Percentiles rank a stretch among this genome's conserved stretches.
phyloP scores from a whole-genome alignment of 1,140 invertebrate genomes.

The Phthorimaea operculella region DNA sequence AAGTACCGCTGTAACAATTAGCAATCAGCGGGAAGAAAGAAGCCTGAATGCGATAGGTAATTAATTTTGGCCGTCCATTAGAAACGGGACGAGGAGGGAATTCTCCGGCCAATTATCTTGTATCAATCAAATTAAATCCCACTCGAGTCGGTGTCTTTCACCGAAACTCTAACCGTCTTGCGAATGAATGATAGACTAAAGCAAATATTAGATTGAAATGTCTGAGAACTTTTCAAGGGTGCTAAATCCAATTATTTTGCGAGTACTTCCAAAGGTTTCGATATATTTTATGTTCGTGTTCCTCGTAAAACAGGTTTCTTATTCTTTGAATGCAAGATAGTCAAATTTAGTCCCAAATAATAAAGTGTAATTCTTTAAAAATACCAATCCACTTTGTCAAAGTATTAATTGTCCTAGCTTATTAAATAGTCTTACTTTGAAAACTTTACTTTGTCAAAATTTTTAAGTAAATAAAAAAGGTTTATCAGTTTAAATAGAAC shows the following conservation, averaged over 20 bases:
- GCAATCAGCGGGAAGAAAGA: constrained; percentile 21
- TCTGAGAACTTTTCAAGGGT: not conserved
- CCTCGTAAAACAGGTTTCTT: no score
- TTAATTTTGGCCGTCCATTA: constrained; percentile 25
- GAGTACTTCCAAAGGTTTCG: no score
- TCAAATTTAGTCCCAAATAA: no score
- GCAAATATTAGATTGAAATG: constrained; percentile 1
- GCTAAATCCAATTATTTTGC: not conserved
- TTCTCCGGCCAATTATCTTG: constrained; percentile 23
- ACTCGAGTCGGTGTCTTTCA: constrained; percentile 13
- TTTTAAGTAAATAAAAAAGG: no score
- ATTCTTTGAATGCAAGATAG: no score
- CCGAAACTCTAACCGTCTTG: not conserved
- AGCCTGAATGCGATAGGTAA: constrained; percentile 22
- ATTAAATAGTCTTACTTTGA: no score
- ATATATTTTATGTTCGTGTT: no score
- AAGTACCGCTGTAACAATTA: constrained; percentile 16
- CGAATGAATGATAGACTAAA: not conserved
- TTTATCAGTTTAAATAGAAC: no score
- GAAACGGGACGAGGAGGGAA: constrained; percentile 10
- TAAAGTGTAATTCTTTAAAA: no score
- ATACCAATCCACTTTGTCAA: no score
- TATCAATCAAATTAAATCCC: constrained; percentile 29
- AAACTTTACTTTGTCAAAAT: no score
- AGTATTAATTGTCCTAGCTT: no score